Conservation (phyloP, 2,797 vertebrate genomes). For the Fistularia tabacaria region DNA sequence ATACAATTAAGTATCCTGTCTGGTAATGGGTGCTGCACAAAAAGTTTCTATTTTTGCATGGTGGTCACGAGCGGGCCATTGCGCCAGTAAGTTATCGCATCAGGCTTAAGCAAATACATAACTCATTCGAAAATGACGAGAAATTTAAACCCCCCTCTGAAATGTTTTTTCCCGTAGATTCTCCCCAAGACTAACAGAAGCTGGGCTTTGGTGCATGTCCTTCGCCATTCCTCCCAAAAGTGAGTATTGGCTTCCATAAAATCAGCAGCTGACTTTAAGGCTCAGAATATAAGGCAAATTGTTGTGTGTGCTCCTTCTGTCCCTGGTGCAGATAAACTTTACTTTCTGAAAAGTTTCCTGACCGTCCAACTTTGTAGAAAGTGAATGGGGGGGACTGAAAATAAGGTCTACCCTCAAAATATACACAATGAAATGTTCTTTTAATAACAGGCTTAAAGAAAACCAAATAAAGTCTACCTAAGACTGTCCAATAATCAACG, state of each 20-base stretch:
- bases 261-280: conserved; percentile 51
- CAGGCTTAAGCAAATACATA: conserved; percentile 48
- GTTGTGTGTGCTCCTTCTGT: conserved; percentile 38
- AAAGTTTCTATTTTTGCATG: conserved; percentile 24
- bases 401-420: conserved; percentile 18
- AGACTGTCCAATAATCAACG: background rate
- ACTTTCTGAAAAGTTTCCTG: conserved; percentile 35
- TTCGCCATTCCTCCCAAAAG: conserved; percentile 40
- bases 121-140: conserved; percentile 42
- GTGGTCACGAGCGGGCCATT: conserved; percentile 27
- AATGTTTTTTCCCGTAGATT: conserved; percentile 32
- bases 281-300: conserved; percentile 34
- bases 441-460: conserved; percentile 1
- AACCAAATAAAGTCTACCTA: background rate
- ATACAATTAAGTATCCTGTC: conserved; percentile 53
- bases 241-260: conserved; percentile 58
- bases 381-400: conserved; percentile 20
- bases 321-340: conserved; percentile 31
- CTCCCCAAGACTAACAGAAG: conserved; percentile 44
- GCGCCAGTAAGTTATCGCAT: conserved; percentile 50
- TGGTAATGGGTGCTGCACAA: conserved; percentile 18
- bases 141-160: conserved; percentile 22
- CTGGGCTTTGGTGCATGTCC: conserved; percentile 42
- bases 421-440: background rate
- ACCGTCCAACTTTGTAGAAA: background rate